These are phyloP conservation scores for Sarotherodon lohbergeri DNA, from an alignment of 2,113 vertebrate genomes.

Conservation along the genomic window DNA sequence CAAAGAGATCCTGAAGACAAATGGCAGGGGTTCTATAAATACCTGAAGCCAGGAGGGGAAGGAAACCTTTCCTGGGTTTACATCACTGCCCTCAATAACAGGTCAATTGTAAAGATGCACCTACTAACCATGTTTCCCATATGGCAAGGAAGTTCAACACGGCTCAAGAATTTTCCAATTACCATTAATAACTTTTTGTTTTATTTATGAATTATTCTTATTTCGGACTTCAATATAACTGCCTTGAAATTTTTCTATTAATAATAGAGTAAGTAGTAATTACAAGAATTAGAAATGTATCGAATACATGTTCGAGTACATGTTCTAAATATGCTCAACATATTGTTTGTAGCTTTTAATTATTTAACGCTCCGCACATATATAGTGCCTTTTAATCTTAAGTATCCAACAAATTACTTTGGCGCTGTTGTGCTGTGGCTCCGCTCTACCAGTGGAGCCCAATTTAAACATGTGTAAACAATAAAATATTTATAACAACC, in stretches of 20 bases:
- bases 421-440: neutral
- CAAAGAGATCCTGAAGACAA: conserved; percentile 48
- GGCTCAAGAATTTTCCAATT: neutral
- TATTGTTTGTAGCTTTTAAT: neutral
- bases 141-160: neutral
- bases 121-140: neutral
- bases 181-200: neutral
- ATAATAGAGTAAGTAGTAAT: neutral
- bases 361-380: neutral
- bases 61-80: conserved; percentile 65
- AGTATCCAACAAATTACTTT: neutral
- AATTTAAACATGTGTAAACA: neutral
- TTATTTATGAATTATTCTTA: neutral
- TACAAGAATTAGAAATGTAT: neutral
- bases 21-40: conserved; percentile 57
- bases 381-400: neutral
- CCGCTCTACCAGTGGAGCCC: neutral
- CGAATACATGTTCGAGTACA: neutral
- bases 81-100: conserved; percentile 35
- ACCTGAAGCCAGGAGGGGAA: conserved; percentile 53
- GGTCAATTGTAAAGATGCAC: neutral
- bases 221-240: rapidly evolving
- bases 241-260: neutral
- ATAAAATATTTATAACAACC: neutral
- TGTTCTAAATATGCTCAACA: neutral